Evolutionary conservation across 2,888 invertebrate genomes (phyloP).

Genomic region (Epistrophella euchroma): DNA sequence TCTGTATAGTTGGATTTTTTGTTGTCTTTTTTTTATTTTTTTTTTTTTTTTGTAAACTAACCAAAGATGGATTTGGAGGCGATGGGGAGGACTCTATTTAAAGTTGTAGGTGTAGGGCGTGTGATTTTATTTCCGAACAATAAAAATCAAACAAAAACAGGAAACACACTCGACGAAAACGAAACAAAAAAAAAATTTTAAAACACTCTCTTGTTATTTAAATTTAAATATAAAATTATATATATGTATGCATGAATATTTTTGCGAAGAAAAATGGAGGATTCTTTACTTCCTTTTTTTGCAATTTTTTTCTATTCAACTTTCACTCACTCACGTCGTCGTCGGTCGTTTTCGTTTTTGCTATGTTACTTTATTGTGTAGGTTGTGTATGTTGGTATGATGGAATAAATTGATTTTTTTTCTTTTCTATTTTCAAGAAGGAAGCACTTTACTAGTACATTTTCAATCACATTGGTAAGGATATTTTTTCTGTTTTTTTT

Average conservation of each 20-base stretch:
- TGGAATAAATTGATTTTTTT: conserved; percentile 56
- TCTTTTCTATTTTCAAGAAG: conserved; percentile 39
- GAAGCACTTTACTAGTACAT: conserved; percentile 48
- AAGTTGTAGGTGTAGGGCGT: conserved; percentile 20
- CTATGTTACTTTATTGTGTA: conserved; percentile 39
- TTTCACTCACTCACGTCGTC: conserved; percentile 66
- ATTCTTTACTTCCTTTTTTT: conserved; percentile 35
- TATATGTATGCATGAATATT: neutral
- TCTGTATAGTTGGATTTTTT: conserved; percentile 19
- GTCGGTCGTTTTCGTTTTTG: conserved; percentile 18
- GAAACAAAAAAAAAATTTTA: conserved; percentile 5
- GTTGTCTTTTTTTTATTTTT: conserved; percentile 47
- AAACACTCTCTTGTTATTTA: conserved; percentile 50
- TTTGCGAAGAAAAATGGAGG: conserved; percentile 52
- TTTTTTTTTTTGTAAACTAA: conserved; percentile 46
- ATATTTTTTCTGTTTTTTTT: conserved; percentile 11
- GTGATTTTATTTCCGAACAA: conserved; percentile 65
- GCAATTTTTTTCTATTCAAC: conserved; percentile 46
- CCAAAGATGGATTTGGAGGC: conserved; percentile 22
- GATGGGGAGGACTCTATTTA: conserved; percentile 1
- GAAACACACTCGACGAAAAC: conserved; percentile 60
- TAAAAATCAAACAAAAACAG: conserved; percentile 72
- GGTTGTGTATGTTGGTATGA: conserved; percentile 22
- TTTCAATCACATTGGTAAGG: conserved; percentile 37
- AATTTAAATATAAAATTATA: neutral